Evolutionary conservation across 2,113 vertebrate genomes (phyloP).

Genomic region (Anolis carolinensis): DNA sequence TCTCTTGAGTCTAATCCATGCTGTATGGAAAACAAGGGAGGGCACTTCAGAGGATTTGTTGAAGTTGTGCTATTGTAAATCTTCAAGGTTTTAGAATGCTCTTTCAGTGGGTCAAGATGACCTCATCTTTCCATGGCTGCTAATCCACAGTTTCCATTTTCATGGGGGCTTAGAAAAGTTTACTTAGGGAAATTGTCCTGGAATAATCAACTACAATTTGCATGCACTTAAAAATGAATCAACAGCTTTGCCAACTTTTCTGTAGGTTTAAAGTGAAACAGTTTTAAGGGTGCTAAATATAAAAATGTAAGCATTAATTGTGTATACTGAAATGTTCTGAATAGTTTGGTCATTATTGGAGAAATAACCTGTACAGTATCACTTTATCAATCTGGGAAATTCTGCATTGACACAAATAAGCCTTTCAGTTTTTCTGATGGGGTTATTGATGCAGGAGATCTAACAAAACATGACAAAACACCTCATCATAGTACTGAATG

Average conservation of each 20-base stretch:
- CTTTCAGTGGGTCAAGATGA: conserved; percentile 61
- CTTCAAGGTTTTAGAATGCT: conserved; percentile 54
- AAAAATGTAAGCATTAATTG: not conserved
- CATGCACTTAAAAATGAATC: not conserved
- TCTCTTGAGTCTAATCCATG: conserved; percentile 67
- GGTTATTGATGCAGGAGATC: not conserved
- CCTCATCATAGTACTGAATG: not conserved
- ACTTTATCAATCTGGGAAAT: not conserved
- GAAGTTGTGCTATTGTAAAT: conserved; percentile 65
- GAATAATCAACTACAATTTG: conserved; percentile 12
- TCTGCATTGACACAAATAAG: not conserved
- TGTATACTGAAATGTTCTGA: rapidly evolving
- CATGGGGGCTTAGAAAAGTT: conserved; percentile 67
- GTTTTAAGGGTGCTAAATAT: not conserved
- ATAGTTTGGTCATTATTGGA: not conserved
- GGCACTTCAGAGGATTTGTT: conserved; percentile 74
- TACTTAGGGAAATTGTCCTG: conserved; percentile 60
- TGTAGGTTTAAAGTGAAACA: not conserved
- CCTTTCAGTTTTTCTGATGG: not conserved
- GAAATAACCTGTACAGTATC: not conserved
- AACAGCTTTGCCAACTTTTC: not conserved
- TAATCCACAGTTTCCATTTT: conserved; percentile 64
- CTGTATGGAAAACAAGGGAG: conserved; percentile 72
- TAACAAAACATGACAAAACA: not conserved
- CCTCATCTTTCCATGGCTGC: conserved; percentile 56